Evolutionary conservation across 2,113 vertebrate species (phyloP), one percentile per base, ranked within the genome.

Genomic region (Coptodon bakossiorum): DNA sequence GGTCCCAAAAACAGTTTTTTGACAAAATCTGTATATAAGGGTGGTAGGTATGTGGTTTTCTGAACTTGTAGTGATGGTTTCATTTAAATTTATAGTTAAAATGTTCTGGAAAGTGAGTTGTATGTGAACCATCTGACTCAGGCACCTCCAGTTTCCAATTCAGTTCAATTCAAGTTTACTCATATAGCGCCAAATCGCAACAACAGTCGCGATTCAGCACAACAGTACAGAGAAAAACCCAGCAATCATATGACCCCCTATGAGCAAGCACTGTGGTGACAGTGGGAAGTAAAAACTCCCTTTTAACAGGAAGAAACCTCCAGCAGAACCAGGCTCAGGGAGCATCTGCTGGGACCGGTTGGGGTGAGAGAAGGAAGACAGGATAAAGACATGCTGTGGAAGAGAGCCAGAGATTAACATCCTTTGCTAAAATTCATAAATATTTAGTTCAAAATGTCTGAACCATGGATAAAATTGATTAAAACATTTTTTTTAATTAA

Each of bases 261-360:
- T 29, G 24, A 29, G 13, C 56, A 56, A 54, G 56, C 13, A 29
- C 3, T 57, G 29, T 57, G 56, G 56, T 2, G 1, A 57, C 56
- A 57, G 24, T 29, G 56, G 2, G 24, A 57, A 9, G 24, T 13
- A 57, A 57, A 57, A 57, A 57, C 56, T 29, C 7, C 24, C 24
- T 29, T 57, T 57, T 27, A 27, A 57, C 54, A 57, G 24, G 54
- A 57, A 27, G 24, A 27, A 57, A 14, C 54, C 54, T 57, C 54
- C 3, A 0, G 54, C 6, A 27, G 12, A 27, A 14, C 4, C 54
- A 57, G 54, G 54, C 54, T 57, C 54, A 14, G 24, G 12, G 12
- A 57, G 24, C 56, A 59, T 59, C 27, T 59, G 3, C 13, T 59
- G 13, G 0, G 13, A 16, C 0, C 0, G 27, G 7, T 59, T 59